Conservation (phyloP, 1,140 invertebrate species). For the Himalopsyche phryganea region DNA sequence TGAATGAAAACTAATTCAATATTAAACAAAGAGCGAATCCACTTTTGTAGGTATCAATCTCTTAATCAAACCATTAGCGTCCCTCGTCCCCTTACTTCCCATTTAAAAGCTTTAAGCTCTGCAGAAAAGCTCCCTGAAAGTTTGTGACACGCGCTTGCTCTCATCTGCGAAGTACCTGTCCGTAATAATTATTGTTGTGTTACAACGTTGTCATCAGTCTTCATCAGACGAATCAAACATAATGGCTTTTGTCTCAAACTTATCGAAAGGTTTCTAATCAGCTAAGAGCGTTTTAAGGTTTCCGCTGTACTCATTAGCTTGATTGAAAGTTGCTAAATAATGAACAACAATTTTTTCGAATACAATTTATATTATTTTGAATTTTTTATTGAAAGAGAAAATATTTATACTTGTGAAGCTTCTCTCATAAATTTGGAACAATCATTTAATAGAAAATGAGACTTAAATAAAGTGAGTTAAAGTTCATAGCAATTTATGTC, state of each 20-base stretch:
- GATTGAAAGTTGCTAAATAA: constrained; percentile 5
- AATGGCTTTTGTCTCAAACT: constrained; percentile 32
- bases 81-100: no score
- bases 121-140: constrained; percentile 16
- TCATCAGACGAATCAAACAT: constrained; percentile 29
- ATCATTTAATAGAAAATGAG: no score
- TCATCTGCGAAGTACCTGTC: constrained; percentile 17
- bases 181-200: constrained; percentile 31
- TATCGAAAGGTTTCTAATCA: constrained; percentile 27
- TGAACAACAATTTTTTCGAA: no score
- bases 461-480: no score
- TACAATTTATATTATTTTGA: no score
- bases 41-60: constrained; percentile 27
- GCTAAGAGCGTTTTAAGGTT: constrained; percentile 19
- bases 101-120: constrained; percentile 30
- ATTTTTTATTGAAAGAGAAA: no score
- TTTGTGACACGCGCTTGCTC: constrained; percentile 13
- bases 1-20: neutral
- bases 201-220: constrained; percentile 29
- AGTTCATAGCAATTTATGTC: no score
- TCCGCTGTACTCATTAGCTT: neutral
- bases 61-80: constrained; percentile 32
- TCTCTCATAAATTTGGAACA: no score
- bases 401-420: no score
- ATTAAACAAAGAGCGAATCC: constrained; percentile 1